Evolutionary conservation across 2,888 invertebrate genomes (phyloP).

Genomic region (Aplocera efformata): DNA sequence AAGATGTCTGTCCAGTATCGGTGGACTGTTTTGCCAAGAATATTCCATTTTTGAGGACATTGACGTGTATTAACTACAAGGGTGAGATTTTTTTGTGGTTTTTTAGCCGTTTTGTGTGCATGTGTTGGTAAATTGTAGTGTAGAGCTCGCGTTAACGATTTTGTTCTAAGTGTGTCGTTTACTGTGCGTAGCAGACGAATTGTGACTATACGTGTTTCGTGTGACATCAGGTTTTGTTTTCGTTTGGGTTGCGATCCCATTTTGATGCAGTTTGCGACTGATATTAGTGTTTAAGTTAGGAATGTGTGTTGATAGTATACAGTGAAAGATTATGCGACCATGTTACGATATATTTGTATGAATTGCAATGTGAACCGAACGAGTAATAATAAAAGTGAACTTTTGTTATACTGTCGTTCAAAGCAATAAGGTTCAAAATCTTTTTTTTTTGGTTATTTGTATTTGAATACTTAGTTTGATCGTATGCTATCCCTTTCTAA

Average conservation of each 20-base stretch:
- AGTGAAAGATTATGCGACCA: neutral
- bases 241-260: conserved; percentile 24
- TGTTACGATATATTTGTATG: neutral
- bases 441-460: conserved; percentile 10
- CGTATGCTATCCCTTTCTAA: conserved; percentile 45
- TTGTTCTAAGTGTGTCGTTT: conserved; percentile 25
- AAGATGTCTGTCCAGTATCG: conserved; percentile 57
- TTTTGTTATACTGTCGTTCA: conserved; percentile 9
- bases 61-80: conserved; percentile 42
- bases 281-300: conserved; percentile 5
- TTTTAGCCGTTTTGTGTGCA: conserved; percentile 8
- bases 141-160: conserved; percentile 22
- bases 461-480: conserved; percentile 10
- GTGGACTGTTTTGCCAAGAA: conserved; percentile 60
- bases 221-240: conserved; percentile 38
- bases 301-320: neutral
- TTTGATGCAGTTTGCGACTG: conserved; percentile 24
- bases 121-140: conserved; percentile 16
- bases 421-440: conserved; percentile 18
- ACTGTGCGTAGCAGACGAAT: conserved; percentile 39
- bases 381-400: neutral
- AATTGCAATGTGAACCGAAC: conserved; percentile 1
- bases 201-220: conserved; percentile 41
- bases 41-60: conserved; percentile 56
- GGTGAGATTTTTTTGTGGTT: conserved; percentile 46